These are phyloP conservation scores for Bergia puertoricense DNA, from an alignment of 92 coral and sea anemone species.

Conservation along the genomic window DNA sequence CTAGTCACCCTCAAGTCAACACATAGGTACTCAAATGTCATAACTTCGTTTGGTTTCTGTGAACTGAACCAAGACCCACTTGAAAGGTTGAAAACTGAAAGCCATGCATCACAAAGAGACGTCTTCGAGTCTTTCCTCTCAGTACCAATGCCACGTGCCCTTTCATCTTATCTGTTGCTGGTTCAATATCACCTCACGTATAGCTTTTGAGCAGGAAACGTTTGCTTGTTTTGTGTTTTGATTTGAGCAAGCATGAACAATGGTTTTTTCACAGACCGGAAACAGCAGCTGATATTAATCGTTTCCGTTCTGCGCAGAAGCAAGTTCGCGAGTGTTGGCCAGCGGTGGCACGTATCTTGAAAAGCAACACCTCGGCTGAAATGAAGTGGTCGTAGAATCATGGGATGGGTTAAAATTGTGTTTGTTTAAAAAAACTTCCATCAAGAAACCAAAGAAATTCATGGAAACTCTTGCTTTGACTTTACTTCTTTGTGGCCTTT, in stretches of 20 bases:
- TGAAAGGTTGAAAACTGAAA: background rate
- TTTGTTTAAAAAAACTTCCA: background rate
- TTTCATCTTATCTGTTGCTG: slow-evolving; percentile 6
- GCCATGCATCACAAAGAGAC: background rate
- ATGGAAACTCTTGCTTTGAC: background rate
- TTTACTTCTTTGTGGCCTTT: slow-evolving; percentile 19
- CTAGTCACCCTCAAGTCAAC: background rate
- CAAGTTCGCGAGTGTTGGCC: slow-evolving; percentile 24
- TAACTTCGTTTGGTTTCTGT: background rate
- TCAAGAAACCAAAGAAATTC: background rate
- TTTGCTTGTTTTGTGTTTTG: slow-evolving; percentile 30
- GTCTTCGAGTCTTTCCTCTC: background rate
- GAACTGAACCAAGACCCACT: background rate
- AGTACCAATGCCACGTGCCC: slow-evolving; percentile 35
- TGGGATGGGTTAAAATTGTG: slow-evolving; percentile 7
- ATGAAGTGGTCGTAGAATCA: too few relatives aligned
- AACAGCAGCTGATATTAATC: slow-evolving; percentile 47
- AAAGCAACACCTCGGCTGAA: too few relatives aligned
- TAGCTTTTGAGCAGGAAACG: slow-evolving; percentile 36
- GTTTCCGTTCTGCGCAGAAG: slow-evolving; percentile 48
- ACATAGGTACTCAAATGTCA: too few relatives aligned
- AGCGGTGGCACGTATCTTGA: slow-evolving; percentile 14
- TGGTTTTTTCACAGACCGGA: slow-evolving; percentile 33
- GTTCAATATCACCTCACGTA: slow-evolving; percentile 42
- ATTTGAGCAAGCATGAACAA: slow-evolving; percentile 33